A percentile compares a stretch with the other conserved stretches of the same genome.
Conservation (phyloP, 2,888 invertebrate genomes). For the Meteorus colon region DNA sequence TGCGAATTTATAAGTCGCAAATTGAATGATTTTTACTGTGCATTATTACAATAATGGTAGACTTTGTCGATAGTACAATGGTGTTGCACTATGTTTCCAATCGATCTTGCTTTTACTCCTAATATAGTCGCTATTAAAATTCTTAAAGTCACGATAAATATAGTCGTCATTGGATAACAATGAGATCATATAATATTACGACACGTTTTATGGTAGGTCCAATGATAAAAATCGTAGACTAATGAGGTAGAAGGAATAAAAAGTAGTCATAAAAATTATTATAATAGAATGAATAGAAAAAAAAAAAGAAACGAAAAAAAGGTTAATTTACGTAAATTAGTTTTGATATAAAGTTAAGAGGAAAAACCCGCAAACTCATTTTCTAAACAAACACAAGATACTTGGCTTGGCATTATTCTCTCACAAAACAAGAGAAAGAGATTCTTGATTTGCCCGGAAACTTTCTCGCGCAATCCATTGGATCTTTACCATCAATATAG, state of each 20-base stretch:
- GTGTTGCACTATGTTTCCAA: no score
- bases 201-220: not conserved
- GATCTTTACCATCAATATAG: not conserved
- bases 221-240: not conserved
- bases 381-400: conserved; percentile 37
- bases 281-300: conserved; percentile 1
- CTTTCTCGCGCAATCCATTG: conserved; percentile 47
- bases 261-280: not conserved
- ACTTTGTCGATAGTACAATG: no score
- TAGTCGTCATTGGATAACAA: no score
- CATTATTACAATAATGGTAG: no score
- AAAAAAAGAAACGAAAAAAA: not conserved
- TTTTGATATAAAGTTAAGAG: conserved; percentile 11
- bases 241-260: not conserved
- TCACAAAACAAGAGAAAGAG: conserved; percentile 20
- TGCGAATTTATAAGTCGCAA: no score
- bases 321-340: conserved; percentile 9
- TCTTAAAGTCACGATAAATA: no score
- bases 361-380: conserved; percentile 40
- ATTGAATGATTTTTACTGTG: no score
- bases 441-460: conserved; percentile 36
- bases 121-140: no score
- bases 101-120: no score
- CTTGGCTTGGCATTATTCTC: conserved; percentile 19
- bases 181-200: no score